Percentiles rank a stretch among this genome's conserved stretches.
Conservation (phyloP, 2,888 invertebrate species). For the Leptodirus hochenwartii region DNA sequence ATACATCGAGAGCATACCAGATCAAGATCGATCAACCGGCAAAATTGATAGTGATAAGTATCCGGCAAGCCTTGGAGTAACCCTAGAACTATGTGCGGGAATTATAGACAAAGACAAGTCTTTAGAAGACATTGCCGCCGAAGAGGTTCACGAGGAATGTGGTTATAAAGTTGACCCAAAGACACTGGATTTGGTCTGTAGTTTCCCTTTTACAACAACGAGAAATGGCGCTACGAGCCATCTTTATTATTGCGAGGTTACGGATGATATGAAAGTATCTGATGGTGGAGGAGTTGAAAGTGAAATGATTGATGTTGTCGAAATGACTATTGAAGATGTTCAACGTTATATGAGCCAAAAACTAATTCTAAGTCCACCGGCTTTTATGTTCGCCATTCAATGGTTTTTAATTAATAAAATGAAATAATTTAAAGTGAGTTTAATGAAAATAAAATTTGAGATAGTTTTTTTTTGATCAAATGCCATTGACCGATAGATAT, state of each 20-base stretch:
- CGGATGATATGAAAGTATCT: conserved; percentile 57
- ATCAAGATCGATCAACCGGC: conserved; percentile 28
- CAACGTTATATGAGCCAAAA: conserved; percentile 38
- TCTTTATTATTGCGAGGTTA: conserved; percentile 75
- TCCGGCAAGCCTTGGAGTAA: conserved; percentile 52
- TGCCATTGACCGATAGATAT: too few species aligned
- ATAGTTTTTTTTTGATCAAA: too few species aligned
- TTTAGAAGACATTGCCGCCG: conserved; percentile 55
- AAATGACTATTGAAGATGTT: conserved; percentile 56
- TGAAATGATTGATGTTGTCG: conserved; percentile 84
- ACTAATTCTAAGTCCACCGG: conserved; percentile 51
- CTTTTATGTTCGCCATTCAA: conserved; percentile 55
- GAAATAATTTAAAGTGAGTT: too few species aligned
- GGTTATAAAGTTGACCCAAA: conserved; percentile 61
- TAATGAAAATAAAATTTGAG: too few species aligned
- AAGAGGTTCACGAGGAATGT: conserved; percentile 80
- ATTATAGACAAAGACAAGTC: conserved; percentile 67
- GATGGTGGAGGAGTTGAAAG: conserved; percentile 70
- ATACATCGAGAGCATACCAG: conserved; percentile 49
- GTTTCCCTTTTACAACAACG: conserved; percentile 63
- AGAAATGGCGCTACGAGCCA: conserved; percentile 62
- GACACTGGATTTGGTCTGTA: conserved; percentile 40
- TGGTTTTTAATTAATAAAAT: conserved; percentile 54
- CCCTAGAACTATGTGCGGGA: conserved; percentile 84
- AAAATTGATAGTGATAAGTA: conserved; percentile 44